Percentiles rank a stretch among this genome's conserved stretches.
phyloP scores from a whole-genome alignment of 2,888 invertebrate genomes.

The Drosophila demipolita region DNA sequence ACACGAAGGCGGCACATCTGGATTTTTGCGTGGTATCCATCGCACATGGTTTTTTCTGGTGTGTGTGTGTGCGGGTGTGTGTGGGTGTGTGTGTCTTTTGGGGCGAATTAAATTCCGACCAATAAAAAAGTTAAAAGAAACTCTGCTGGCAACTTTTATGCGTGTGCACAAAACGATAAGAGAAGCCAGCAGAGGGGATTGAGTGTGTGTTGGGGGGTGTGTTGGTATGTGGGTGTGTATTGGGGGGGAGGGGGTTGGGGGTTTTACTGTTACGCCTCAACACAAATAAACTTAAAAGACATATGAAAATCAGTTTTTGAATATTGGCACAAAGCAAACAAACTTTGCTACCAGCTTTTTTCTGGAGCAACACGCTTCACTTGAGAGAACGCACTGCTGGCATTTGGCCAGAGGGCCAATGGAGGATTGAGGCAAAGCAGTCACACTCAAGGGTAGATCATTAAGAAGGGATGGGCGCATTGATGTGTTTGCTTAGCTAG shows the following conservation, averaged over 20 bases:
- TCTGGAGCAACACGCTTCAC: constrained; percentile 27
- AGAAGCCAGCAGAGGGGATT: constrained; percentile 9
- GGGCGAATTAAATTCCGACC: constrained; percentile 70
- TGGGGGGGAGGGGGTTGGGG: neutral
- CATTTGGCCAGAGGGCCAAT: constrained; percentile 37
- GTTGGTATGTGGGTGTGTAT: neutral
- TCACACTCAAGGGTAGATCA: constrained; percentile 32
- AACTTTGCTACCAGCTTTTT: constrained; percentile 51
- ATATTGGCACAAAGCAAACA: constrained; percentile 74
- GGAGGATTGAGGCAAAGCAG: neutral
- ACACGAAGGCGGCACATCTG: constrained; percentile 33
- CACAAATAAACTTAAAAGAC: constrained; percentile 77
- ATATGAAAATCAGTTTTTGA: constrained; percentile 78
- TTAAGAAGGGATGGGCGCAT: constrained; percentile 23
- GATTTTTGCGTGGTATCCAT: constrained; percentile 32
- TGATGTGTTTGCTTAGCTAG: constrained; percentile 39
- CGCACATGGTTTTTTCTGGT: constrained; percentile 22
- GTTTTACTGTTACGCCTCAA: constrained; percentile 34
- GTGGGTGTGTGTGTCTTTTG: constrained; percentile 36
- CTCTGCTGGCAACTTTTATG: constrained; percentile 72
- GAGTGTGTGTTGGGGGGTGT: neutral
- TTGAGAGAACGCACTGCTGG: constrained; percentile 33
- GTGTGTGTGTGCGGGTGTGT: constrained; percentile 4
- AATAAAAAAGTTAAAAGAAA: constrained; percentile 70
- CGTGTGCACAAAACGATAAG: constrained; percentile 76